Evolutionary conservation across 2,888 invertebrate species (phyloP), one percentile per base, ranked within the genome.

Genomic region (Leptinotarsa juncta): DNA sequence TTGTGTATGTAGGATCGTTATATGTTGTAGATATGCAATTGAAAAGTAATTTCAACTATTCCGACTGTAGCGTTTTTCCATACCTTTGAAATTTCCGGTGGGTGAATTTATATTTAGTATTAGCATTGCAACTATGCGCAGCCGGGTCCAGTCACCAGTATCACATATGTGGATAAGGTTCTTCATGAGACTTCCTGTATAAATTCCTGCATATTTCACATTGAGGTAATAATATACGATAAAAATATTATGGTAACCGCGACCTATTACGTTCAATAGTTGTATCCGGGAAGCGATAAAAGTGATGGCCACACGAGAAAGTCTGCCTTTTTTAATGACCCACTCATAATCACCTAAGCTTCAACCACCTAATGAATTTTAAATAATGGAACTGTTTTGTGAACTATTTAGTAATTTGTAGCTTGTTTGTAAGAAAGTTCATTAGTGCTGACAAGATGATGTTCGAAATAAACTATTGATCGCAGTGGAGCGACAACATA

Each of bases 391-490:
- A 20, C 14, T 57, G 20, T 20, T 14, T 7, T 12, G 20, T 57
- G 4, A 23, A 57, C 57, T 15, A 57, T 23, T 23, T 3, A 57
- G 57, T 57, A 1, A 57, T 23, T 23, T 57, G 18, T 26, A 57
- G 23, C 23, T 57, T 57, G 57, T 57, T 57, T 57, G 23, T 57
- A 57, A 4, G 0, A 57, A 23, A 57, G 57, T 23, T 57, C 57
- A 3, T 57, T 23, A 57, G 14, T 57, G 23, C 14, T 66, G 15
- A 20, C 16, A 32, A 51, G 48, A 57, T 32, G 18, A 66, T 20
- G 65, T 71, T 20, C 42, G 10, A 65, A 26, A 42, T 42, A 72
- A 53, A 72, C 62, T 62, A 62, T n/a, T 42, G 62, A 42, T 32
- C 42, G n/a, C 62, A 62, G 1, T 32, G 42, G 4, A 62, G 42